A percentile compares a stretch with the other conserved stretches of the same genome.
These are phyloP conservation scores for Psococerastis gibbosa DNA, from an alignment of 2,888 invertebrate species.

Conservation along the genomic window DNA sequence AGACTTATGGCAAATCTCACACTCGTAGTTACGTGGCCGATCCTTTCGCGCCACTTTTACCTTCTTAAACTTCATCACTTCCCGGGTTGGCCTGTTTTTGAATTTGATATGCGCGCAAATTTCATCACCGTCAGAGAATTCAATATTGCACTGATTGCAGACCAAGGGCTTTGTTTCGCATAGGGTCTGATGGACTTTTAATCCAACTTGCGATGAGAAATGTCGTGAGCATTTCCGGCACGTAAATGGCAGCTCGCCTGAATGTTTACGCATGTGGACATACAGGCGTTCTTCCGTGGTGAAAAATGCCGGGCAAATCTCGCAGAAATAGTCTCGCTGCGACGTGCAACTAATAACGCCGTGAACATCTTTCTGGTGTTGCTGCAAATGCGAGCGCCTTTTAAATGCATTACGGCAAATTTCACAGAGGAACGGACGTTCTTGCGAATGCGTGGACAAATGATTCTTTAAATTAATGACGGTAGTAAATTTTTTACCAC, in stretches of 20 bases:
- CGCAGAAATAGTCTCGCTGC: not conserved
- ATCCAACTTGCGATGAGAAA: slow-evolving; percentile 12
- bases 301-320: not conserved
- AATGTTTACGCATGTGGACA: slow-evolving; percentile 16
- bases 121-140: not conserved
- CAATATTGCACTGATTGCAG: not conserved
- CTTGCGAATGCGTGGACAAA: slow-evolving; percentile 14
- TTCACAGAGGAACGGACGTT: slow-evolving; percentile 14
- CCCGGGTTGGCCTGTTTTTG: not conserved
- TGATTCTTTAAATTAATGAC: slow-evolving; percentile 14
- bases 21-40: slow-evolving; percentile 14
- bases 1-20: slow-evolving; percentile 16
- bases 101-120: not conserved
- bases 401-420: slow-evolving; percentile 14
- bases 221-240: slow-evolving; percentile 15
- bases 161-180: not conserved
- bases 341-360: not conserved
- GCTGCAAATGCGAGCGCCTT: slow-evolving; percentile 14
- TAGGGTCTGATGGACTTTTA: slow-evolving; percentile 4
- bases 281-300: slow-evolving; percentile 1
- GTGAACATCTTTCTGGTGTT: slow-evolving; percentile 7
- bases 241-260: slow-evolving; percentile 16
- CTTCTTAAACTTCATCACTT: not conserved
- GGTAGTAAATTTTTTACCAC: slow-evolving; percentile 15
- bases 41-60: slow-evolving; percentile 3